Evolutionary conservation across 1,140 invertebrate species (phyloP), one percentile per base, ranked within the genome.

Genomic region (Scaptodrosophila lebanonensis): DNA sequence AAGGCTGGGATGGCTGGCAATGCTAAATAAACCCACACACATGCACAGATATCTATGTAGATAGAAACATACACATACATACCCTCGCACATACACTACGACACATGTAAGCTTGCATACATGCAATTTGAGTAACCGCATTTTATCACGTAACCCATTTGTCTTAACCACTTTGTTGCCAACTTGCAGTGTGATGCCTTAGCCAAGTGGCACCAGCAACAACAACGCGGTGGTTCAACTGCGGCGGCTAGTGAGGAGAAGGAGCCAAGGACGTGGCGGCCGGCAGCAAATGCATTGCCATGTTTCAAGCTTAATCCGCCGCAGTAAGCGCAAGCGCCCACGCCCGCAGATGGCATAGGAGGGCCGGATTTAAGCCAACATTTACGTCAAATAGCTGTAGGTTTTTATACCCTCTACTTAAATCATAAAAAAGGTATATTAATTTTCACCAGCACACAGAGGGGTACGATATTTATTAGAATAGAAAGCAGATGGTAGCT

Each of bases 131-230:
- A 84, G 82, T 84, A 82, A 84, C 82, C 82, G 83, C 82, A 82
- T 84, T 84, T 84, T 84, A 84, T 84, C 82, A 84, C 82, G 82
- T 84, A 84, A 84, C 82, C 75, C 82, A 84, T 84, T 84, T 84
- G 75, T 84, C 82, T 84, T 84, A 84, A 83, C 82, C 82, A 84
- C 64, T 84, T 84, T 84, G 82, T 83, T 82, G 73, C 67, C 75
- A 82, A 82, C 61, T 82, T 82, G 75, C 73, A 79, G 75, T 82
- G 66, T 82, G 75, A 82, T 75, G 75, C 75, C 62, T 66, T 52
- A 66, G 69, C 69, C 75, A 82, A 82, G 76, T 68, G 64, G 73
- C 73, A 77, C 62, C 64, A 53, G 56, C 56, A 43, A 47, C 60
- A n/a, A n/a, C n/a, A n/a, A n/a, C 44, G 42, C 48, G 13, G 22